Evolutionary conservation across 2,113 vertebrate genomes (phyloP).

Genomic region (Gavia stellata): DNA sequence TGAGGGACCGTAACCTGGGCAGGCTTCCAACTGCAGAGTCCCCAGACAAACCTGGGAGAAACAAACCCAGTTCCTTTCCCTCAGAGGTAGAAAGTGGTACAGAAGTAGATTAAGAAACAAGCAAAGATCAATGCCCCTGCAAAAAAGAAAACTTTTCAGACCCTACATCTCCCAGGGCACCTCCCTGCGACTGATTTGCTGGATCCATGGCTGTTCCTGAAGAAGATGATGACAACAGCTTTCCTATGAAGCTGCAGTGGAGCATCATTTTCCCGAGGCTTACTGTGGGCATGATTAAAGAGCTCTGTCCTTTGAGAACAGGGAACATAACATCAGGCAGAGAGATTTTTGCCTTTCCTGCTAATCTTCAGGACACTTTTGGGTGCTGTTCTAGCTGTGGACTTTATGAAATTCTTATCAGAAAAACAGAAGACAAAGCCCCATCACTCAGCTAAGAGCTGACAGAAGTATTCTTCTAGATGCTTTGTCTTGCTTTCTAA

Average conservation of each 20-base stretch:
- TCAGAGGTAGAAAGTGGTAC: neutral
- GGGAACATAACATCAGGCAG: neutral
- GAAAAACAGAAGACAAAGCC: neutral
- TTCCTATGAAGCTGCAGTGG: neutral
- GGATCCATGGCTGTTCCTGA: neutral
- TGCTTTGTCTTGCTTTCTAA: neutral
- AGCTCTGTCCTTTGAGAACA: neutral
- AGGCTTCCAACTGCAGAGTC: neutral
- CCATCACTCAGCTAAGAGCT: neutral
- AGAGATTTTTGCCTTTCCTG: neutral
- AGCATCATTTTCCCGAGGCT: neutral
- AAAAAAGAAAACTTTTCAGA: neutral
- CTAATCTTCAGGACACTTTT: neutral
- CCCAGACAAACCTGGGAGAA: neutral
- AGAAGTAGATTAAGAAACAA: neutral
- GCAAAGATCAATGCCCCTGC: fast-evolving
- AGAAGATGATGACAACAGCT: neutral
- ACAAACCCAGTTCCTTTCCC: neutral
- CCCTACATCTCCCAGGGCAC: neutral
- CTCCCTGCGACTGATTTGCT: neutral
- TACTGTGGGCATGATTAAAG: neutral
- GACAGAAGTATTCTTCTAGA: neutral
- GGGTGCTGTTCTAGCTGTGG: neutral
- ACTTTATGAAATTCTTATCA: neutral
- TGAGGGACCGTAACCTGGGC: neutral